Evolutionary conservation across 2,888 invertebrate genomes (phyloP), one percentile per base, ranked within the genome.

Genomic region (Harmothoe impar): DNA sequence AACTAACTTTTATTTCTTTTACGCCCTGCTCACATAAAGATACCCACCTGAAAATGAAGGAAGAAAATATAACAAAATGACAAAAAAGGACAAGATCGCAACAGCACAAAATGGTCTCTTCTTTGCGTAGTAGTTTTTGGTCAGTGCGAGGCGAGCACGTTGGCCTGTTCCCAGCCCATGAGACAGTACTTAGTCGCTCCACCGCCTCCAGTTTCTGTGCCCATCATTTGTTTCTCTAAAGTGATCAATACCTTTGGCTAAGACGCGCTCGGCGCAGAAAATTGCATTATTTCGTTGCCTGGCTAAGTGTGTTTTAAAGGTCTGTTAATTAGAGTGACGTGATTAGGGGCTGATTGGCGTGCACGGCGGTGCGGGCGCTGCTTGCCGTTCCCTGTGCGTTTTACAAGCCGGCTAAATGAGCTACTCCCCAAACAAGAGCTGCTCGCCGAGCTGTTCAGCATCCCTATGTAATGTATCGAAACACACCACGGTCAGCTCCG

Each of bases 301-400:
- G 81, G 81, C 81, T 81, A 81, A 81, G 81, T 81, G 81, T 43
- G 81, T 81, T 81, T 81, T 81, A 81, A 81, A 81, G 81, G 35
- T 81, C 81, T 81, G 81, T 81, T 81, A 81, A 81, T 81, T 81
- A 81, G 81, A 81, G 35, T 81, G 81, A 81, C 81, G 81, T 81
- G 35, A 81, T 81, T 81, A 81, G 81, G 81, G 23, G 81, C 33
- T 43, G 35, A 81, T 81, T 81, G 81, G 35, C 81, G 43, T 81
- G 81, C 81, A 25, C 43, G 81, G 35, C 43, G 10, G 43, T 43
- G 43, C 43, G 15, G 35, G 33, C 35, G 1, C 33, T 23, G 81
- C 81, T 81, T 43, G 20, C 81, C 43, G 35, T 15, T 35, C 20
- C 29, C 43, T 81, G 31, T 31, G 81, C 81, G 25, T 33, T 81